These are phyloP conservation scores for Drosophila paramelanica DNA, from an alignment of 2,888 invertebrate genomes.

Conservation along the genomic window DNA sequence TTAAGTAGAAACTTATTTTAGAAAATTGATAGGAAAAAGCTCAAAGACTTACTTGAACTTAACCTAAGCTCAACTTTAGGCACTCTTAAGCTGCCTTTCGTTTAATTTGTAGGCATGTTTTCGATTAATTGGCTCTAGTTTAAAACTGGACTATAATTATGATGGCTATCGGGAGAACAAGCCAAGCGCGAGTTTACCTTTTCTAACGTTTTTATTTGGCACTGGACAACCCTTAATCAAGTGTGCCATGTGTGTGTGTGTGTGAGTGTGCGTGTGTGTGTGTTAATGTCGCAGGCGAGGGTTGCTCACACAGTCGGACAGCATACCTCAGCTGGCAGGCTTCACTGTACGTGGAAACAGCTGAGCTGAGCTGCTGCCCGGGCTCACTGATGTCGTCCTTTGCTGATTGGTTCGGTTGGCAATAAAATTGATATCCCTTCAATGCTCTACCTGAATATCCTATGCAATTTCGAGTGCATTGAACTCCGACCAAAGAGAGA, in stretches of 20 bases:
- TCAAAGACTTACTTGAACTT: no score
- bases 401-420: conserved; percentile 36
- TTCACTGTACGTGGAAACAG: conserved; percentile 44
- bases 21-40: no score
- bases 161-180: conserved; percentile 13
- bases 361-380: conserved; percentile 23
- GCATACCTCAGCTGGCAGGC: conserved; percentile 20
- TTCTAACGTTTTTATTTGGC: conserved; percentile 37
- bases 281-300: conserved; percentile 19
- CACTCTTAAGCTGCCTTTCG: neutral
- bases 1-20: no score
- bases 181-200: conserved; percentile 22
- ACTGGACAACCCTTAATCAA: conserved; percentile 42
- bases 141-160: conserved; percentile 32
- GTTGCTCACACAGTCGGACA: conserved; percentile 28
- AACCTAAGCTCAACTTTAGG: no score
- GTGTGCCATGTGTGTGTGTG: neutral
- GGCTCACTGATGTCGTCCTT: conserved; percentile 26
- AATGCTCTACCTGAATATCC: conserved; percentile 32
- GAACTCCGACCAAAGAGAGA: conserved; percentile 33
- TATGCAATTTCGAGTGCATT: conserved; percentile 46
- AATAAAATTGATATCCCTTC: conserved; percentile 50
- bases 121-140: conserved; percentile 20
- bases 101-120: neutral
- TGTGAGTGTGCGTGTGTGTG: conserved; percentile 19